A percentile compares a stretch with the other conserved stretches of the same genome.
Conservation (phyloP, 2,113 vertebrate genomes). For the Takifugu flavidus region DNA sequence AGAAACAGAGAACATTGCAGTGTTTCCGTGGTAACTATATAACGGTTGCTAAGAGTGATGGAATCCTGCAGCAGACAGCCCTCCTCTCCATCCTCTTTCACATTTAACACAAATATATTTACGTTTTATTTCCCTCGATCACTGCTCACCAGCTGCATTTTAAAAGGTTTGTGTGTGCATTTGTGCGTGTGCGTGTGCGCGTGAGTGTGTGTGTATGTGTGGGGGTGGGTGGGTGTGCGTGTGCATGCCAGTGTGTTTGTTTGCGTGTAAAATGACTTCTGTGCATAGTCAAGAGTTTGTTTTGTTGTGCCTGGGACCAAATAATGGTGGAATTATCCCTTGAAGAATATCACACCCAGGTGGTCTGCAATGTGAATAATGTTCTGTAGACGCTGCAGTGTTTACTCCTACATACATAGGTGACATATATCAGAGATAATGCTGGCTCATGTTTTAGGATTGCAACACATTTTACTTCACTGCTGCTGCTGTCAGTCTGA, state of each 20-base stretch:
- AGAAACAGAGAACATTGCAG: constrained; percentile 51
- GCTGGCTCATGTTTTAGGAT: too few species aligned
- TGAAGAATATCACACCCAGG: too few species aligned
- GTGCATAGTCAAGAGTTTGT: too few species aligned
- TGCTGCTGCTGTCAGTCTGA: too few species aligned
- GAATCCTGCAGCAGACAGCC: constrained; percentile 61
- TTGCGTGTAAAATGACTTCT: neutral
- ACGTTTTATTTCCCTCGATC: constrained; percentile 1
- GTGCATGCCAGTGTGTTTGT: neutral
- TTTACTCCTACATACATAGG: too few species aligned
- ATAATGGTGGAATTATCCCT: neutral
- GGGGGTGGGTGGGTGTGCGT: neutral
- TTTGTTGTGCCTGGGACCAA: too few species aligned
- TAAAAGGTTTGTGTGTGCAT: constrained; percentile 1
- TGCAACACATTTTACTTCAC: too few species aligned
- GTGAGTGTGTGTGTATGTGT: constrained; percentile 4
- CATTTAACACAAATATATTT: constrained; percentile 41
- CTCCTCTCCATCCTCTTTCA: constrained; percentile 8
- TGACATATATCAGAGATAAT: too few species aligned
- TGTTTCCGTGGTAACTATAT: constrained; percentile 67
- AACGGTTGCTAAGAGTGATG: constrained; percentile 68
- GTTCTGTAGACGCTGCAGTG: too few species aligned
- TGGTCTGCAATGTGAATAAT: too few species aligned
- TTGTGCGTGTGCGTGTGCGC: constrained; percentile 6
- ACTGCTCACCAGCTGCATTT: neutral